Percentiles rank a stretch among this genome's conserved stretches.
phyloP scores from a whole-genome alignment of 2,888 invertebrate genomes.

The Rotaria sp. region DNA sequence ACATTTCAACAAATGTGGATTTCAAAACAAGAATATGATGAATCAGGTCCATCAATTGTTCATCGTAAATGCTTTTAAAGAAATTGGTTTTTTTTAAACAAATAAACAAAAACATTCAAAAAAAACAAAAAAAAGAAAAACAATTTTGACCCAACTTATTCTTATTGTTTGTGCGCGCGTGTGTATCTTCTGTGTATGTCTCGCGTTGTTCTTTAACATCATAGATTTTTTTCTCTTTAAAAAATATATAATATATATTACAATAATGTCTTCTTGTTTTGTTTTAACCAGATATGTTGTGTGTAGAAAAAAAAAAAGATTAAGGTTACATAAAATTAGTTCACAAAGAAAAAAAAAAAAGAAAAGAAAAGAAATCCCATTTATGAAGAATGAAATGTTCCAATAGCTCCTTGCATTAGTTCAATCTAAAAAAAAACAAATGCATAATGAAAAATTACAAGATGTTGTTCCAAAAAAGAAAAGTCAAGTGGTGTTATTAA shows the following conservation, averaged over 20 bases:
- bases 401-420: not conserved
- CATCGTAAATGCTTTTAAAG: not conserved
- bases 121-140: not conserved
- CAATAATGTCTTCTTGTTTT: not conserved
- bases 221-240: not conserved
- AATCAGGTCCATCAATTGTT: constrained; percentile 58
- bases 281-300: not conserved
- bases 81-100: too few relatives aligned
- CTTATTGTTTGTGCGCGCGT: not conserved
- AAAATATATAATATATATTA: not conserved
- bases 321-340: not conserved
- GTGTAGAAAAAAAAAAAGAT: not conserved
- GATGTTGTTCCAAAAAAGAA: not conserved
- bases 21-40: constrained; percentile 42
- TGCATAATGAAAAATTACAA: not conserved
- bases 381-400: not conserved
- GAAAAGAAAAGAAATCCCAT: not conserved
- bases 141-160: not conserved
- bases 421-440: not conserved
- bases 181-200: not conserved
- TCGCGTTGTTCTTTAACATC: not conserved
- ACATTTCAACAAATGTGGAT: constrained; percentile 41
- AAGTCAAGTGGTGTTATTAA: too few relatives aligned
- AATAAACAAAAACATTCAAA: too few relatives aligned
- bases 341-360: not conserved